Conservation (phyloP, 2,888 invertebrate species). For the Brenthis hecate region DNA sequence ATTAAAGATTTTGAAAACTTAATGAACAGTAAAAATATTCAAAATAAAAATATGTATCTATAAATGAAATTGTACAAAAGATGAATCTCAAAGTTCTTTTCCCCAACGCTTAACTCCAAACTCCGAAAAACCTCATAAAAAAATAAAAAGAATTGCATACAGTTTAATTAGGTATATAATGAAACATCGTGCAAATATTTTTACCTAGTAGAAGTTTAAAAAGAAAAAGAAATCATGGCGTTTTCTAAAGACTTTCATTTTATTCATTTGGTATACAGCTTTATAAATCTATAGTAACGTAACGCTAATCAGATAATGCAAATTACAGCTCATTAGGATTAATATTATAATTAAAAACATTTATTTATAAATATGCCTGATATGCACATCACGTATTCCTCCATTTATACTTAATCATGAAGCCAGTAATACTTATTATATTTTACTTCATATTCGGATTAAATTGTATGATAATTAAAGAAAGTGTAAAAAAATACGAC, state of each 20-base stretch:
- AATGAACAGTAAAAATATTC: too few species aligned
- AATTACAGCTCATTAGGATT: constrained; percentile 23
- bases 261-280: constrained; percentile 1
- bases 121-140: too few species aligned
- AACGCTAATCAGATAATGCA: constrained; percentile 25
- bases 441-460: neutral
- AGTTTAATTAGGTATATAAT: too few species aligned
- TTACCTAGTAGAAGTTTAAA: too few species aligned
- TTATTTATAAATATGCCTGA: constrained; percentile 20
- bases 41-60: too few species aligned
- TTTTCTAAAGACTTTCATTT: neutral
- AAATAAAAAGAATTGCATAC: too few species aligned
- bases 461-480: neutral
- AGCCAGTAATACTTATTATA: constrained; percentile 13
- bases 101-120: too few species aligned
- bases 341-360: constrained; percentile 20
- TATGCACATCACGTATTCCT: constrained; percentile 11
- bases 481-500: neutral
- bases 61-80: too few species aligned
- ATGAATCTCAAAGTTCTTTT: too few species aligned
- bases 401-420: constrained; percentile 25
- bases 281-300: constrained; percentile 3
- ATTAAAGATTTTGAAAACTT: too few species aligned
- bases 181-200: too few species aligned
- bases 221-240: too few species aligned